A percentile compares a stretch with the other conserved stretches of the same genome.
Conservation (phyloP, 2,113 vertebrate genomes). For the Gadus macrocephalus region DNA sequence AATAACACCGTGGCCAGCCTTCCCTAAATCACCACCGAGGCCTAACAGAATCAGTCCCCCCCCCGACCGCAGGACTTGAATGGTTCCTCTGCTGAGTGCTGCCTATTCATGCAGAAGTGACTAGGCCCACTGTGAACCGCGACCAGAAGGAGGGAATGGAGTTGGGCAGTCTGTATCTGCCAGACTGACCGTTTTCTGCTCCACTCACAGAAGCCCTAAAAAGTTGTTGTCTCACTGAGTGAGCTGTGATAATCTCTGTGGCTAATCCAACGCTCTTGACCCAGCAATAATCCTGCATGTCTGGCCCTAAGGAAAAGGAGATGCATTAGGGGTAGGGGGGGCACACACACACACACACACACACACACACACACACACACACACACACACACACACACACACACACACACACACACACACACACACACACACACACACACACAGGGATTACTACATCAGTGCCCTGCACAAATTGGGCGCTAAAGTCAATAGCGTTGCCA, state of each 20-base stretch:
- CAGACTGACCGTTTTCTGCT: not conserved
- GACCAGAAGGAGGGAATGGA: slow-evolving; percentile 21
- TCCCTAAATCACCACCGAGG: not conserved
- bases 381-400: slow-evolving; percentile 34
- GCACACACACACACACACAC: slow-evolving; percentile 22
- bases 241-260: slow-evolving; percentile 61
- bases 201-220: slow-evolving; percentile 35
- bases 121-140: not conserved
- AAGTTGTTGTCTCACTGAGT: slow-evolving; percentile 39
- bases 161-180: slow-evolving; percentile 9
- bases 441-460: slow-evolving; percentile 51
- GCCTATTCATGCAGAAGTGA: not conserved
- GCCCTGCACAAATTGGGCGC: slow-evolving; percentile 45
- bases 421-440: slow-evolving; percentile 27
- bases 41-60: slow-evolving; percentile 34
- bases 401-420: slow-evolving; percentile 22
- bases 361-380: slow-evolving; percentile 21
- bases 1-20: not conserved
- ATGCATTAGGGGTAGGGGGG: not conserved
- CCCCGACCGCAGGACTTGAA: slow-evolving; percentile 5
- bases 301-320: slow-evolving; percentile 42
- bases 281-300: slow-evolving; percentile 58
- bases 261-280: slow-evolving; percentile 52
- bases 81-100: slow-evolving; percentile 12
- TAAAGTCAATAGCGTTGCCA: slow-evolving; percentile 49